These are phyloP conservation scores for Nicator chloris DNA, from an alignment of 2,113 vertebrate species.

Conservation along the genomic window DNA sequence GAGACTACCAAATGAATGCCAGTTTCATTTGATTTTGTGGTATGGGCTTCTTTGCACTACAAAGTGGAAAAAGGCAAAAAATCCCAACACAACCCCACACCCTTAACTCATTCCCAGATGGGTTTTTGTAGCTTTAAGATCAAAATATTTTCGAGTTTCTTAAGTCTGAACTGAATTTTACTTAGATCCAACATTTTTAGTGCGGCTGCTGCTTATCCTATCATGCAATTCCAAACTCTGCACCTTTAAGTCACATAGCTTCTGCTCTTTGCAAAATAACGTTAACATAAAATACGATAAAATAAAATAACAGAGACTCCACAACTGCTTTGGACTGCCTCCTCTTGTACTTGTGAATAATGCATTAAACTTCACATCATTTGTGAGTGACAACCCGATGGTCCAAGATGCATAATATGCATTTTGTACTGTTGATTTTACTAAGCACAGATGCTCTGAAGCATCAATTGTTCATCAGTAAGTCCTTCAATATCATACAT, in stretches of 20 bases:
- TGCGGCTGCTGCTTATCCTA: not conserved
- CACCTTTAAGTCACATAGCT: conserved; percentile 7
- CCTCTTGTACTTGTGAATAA: conserved; percentile 25
- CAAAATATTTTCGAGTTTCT: conserved; percentile 53
- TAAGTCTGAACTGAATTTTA: conserved; percentile 33
- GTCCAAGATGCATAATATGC: conserved; percentile 34
- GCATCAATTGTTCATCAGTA: conserved; percentile 39
- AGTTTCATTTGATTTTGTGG: conserved; percentile 61
- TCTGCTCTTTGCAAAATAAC: not conserved
- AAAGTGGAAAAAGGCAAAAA: conserved; percentile 11
- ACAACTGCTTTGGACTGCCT: conserved; percentile 5
- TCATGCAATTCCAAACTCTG: not conserved
- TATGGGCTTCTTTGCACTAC: conserved; percentile 52
- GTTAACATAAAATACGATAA: not conserved
- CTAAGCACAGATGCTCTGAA: conserved; percentile 2
- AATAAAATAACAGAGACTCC: not conserved
- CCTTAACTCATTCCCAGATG: conserved; percentile 22
- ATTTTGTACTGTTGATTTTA: conserved; percentile 34
- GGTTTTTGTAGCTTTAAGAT: conserved; percentile 33
- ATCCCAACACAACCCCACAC: not conserved
- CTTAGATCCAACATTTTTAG: not conserved
- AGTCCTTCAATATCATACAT: not conserved
- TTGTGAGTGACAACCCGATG: conserved; percentile 3
- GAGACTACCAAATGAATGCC: conserved; percentile 55
- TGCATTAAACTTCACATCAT: conserved; percentile 36